Conservation (phyloP, 2,888 invertebrate species). For the Eilema caniola region DNA sequence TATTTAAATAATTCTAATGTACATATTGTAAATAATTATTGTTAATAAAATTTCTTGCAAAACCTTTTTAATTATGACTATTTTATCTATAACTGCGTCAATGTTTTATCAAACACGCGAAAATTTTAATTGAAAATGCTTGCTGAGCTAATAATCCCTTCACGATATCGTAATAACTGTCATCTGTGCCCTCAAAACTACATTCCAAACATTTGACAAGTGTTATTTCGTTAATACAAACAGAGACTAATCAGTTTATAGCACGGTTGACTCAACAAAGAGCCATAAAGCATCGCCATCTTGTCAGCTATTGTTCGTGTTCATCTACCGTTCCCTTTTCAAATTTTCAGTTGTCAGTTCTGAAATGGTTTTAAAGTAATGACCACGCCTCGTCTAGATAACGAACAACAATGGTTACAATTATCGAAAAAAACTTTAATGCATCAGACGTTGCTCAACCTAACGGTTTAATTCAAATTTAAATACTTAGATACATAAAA, state of each 20-base stretch:
- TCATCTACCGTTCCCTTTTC: conserved; percentile 40
- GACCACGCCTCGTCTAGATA: conserved; percentile 6
- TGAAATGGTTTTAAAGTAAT: conserved; percentile 18
- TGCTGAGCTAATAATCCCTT: not conserved
- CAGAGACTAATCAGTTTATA: conserved; percentile 20
- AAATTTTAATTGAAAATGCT: conserved; percentile 1
- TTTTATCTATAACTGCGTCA: not conserved
- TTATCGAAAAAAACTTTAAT: not conserved
- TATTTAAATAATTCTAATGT: no score
- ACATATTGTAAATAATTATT: no score
- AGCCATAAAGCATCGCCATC: conserved; percentile 46
- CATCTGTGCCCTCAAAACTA: conserved; percentile 11
- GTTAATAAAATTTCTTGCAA: no score
- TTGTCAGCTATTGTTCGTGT: conserved; percentile 43
- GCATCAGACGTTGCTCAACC: not conserved
- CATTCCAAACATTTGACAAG: conserved; percentile 20
- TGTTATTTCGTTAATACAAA: conserved; percentile 22
- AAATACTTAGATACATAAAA: no score
- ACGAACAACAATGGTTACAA: not conserved
- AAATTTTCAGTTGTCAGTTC: conserved; percentile 26
- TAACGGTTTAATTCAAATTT: no score
- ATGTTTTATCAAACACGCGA: not conserved
- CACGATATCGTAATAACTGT: conserved; percentile 1
- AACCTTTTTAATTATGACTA: no score
- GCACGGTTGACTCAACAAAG: conserved; percentile 39